phyloP scores from a whole-genome alignment of 2,888 invertebrate genomes.

The Pachliopta kotzebuea region DNA sequence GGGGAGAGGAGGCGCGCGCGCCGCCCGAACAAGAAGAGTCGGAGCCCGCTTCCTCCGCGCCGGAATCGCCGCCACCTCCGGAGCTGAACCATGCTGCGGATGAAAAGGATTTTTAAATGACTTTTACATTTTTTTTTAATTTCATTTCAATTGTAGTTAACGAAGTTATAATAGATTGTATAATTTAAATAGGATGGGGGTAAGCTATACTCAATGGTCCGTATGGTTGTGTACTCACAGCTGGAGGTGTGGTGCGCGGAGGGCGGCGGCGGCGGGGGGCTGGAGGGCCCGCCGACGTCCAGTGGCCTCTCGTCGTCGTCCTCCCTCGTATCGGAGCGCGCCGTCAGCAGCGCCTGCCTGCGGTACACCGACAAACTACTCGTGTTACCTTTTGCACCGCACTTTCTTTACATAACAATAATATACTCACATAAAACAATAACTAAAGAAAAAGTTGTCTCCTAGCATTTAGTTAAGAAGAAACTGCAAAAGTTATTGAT shows the following conservation, averaged over 20 bases:
- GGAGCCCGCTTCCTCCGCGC: conserved; percentile 85
- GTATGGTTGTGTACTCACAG: conserved; percentile 52
- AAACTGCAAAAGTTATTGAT: too few species aligned
- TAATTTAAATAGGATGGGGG: too few species aligned
- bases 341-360: conserved; percentile 91
- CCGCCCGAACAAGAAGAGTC: conserved; percentile 88
- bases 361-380: conserved; percentile 80
- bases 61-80: conserved; percentile 75
- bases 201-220: too few species aligned
- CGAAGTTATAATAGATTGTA: too few species aligned
- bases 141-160: not conserved
- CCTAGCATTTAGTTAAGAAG: too few species aligned
- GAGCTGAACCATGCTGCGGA: conserved; percentile 84
- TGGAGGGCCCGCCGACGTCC: conserved; percentile 93
- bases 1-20: conserved; percentile 75
- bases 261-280: conserved; percentile 86
- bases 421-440: too few species aligned
- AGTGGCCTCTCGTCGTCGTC: conserved; percentile 92
- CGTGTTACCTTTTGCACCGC: conserved; percentile 58
- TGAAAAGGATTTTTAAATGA: conserved; percentile 35
- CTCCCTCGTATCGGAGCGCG: conserved; percentile 82
- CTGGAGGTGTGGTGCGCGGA: conserved; percentile 60
- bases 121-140: not conserved
- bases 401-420: not conserved
- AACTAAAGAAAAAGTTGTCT: too few species aligned